These are phyloP conservation scores for Paramisgurnus dabryanus DNA, from an alignment of 2,113 vertebrate genomes.

Conservation along the genomic window DNA sequence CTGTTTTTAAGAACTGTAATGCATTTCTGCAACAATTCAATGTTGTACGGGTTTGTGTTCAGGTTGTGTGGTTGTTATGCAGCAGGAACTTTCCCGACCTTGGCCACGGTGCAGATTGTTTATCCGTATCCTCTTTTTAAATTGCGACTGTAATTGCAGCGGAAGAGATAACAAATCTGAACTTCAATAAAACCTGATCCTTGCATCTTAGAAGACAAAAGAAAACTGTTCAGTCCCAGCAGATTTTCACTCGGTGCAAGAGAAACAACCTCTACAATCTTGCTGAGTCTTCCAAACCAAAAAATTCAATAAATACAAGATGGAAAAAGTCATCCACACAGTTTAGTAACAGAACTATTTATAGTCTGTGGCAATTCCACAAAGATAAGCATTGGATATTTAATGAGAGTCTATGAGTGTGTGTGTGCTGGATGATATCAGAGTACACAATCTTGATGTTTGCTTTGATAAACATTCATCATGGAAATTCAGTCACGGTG, in stretches of 20 bases:
- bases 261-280: neutral
- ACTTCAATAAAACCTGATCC: constrained; percentile 27
- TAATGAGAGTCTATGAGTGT: constrained; percentile 42
- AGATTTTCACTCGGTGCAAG: constrained; percentile 29
- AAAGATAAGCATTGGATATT: constrained; percentile 48
- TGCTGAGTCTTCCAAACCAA: neutral
- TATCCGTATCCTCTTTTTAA: constrained; percentile 24
- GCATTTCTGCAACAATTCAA: neutral
- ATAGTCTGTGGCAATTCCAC: constrained; percentile 35
- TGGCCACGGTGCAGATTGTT: neutral
- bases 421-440: constrained; percentile 54
- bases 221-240: constrained; percentile 5
- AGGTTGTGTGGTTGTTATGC: constrained; percentile 1
- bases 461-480: constrained; percentile 50
- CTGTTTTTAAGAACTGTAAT: neutral
- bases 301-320: neutral
- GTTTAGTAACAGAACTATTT: constrained; percentile 34
- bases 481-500: constrained; percentile 17
- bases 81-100: constrained; percentile 27
- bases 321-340: neutral
- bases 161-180: constrained; percentile 44
- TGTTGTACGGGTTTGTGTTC: neutral
- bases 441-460: constrained; percentile 48
- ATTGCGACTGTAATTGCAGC: constrained; percentile 28
- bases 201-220: constrained; percentile 26